These are phyloP conservation scores for Pectinophora gossypiella DNA, from an alignment of 1,140 invertebrate species.

Conservation along the genomic window DNA sequence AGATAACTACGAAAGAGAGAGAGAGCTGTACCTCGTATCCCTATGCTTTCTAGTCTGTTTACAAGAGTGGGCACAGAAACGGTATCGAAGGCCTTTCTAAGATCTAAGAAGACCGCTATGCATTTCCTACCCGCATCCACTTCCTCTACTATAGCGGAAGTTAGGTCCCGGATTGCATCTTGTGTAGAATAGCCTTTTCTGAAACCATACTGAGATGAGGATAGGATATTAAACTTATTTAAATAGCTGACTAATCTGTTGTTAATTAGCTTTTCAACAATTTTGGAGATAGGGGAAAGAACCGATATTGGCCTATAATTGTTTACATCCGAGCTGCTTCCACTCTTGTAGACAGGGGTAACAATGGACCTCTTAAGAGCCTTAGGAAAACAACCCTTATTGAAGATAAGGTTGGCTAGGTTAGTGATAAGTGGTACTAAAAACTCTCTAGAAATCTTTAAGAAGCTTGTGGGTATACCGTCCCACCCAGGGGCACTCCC, in stretches of 20 bases:
- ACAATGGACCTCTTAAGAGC: background rate
- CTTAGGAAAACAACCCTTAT: background rate
- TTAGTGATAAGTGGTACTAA: background rate
- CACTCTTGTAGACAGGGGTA: constrained; percentile 8
- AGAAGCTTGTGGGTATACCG: background rate
- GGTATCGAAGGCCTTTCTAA: too few relatives aligned
- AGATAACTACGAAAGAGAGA: too few relatives aligned
- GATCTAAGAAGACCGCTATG: too few relatives aligned
- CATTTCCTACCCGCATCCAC: background rate
- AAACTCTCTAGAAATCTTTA: background rate
- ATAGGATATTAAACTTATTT: constrained; percentile 1
- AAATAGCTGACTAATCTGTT: background rate
- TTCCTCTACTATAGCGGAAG: background rate
- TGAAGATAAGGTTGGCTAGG: background rate
- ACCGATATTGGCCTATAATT: constrained; percentile 8
- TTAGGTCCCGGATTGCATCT: background rate
- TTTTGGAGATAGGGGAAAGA: constrained; percentile 1
- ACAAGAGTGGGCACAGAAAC: too few relatives aligned
- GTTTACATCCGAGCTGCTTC: constrained; percentile 3
- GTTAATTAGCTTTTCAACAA: constrained; percentile 9
- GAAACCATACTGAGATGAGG: background rate
- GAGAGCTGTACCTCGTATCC: too few relatives aligned
- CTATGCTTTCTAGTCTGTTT: too few relatives aligned
- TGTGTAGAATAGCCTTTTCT: background rate
- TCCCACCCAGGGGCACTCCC: constrained; percentile 7